These are phyloP conservation scores for Sinopyrophorus schimmeli DNA, from an alignment of 2,888 invertebrate genomes.

Conservation along the genomic window DNA sequence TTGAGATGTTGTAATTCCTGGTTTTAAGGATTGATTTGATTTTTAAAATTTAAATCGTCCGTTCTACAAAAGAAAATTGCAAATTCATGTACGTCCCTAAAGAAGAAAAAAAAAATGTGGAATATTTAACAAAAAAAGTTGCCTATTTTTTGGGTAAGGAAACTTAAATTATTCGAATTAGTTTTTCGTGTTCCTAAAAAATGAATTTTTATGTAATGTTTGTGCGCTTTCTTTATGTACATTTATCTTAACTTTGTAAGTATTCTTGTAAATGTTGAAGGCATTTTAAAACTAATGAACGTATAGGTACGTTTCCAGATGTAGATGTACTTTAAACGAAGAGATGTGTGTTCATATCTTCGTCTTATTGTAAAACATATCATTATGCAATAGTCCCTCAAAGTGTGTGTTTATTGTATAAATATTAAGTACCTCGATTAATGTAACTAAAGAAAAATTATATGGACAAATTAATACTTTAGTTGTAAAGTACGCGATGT, in stretches of 20 bases:
- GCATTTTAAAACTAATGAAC: no score
- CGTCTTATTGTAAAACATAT: slow-evolving; percentile 12
- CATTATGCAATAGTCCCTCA: slow-evolving; percentile 2
- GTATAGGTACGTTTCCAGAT: not conserved
- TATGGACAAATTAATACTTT: not conserved
- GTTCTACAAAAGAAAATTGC: not conserved
- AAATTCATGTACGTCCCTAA: slow-evolving; percentile 14
- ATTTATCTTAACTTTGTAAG: no score
- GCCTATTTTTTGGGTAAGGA: not conserved
- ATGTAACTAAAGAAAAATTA: no score
- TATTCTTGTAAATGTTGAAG: no score
- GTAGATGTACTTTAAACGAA: not conserved
- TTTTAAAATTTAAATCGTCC: slow-evolving; percentile 3
- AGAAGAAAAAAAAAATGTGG: no score
- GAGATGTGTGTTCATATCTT: not conserved
- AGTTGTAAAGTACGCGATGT: not conserved
- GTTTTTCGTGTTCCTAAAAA: no score
- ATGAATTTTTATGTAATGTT: no score
- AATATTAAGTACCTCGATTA: no score
- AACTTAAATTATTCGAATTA: no score
- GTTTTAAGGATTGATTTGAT: no score
- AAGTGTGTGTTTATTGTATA: slow-evolving; percentile 1
- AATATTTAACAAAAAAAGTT: no score
- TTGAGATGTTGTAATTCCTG: slow-evolving; percentile 7
- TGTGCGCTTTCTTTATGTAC: no score